phyloP scores from a whole-genome alignment of 2,888 invertebrate genomes.

The Crossocerus cetratus region DNA sequence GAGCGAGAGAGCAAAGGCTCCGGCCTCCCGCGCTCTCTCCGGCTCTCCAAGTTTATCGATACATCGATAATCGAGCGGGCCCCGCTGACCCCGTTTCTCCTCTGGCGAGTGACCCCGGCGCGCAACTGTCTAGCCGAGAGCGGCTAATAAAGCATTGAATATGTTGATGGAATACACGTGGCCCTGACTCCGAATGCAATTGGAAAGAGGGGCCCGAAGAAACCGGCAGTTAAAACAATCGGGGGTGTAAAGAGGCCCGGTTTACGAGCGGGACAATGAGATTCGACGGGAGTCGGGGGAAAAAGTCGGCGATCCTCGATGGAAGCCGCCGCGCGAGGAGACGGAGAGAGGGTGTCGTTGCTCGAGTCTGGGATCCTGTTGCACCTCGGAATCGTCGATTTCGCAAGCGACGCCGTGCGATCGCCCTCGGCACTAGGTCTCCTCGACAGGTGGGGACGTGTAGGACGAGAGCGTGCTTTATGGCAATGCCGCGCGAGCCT shows the following conservation, averaged over 20 bases:
- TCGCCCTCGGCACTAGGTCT: constrained; percentile 54
- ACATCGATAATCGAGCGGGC: constrained; percentile 50
- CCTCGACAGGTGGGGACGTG: constrained; percentile 73
- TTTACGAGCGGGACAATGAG: too few relatives aligned
- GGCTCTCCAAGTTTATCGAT: constrained; percentile 49
- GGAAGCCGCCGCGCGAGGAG: too few relatives aligned
- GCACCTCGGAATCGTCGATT: constrained; percentile 37
- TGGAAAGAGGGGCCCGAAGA: constrained; percentile 46
- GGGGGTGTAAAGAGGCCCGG: constrained; percentile 42
- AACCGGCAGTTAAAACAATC: constrained; percentile 53
- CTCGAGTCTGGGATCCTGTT: too few relatives aligned
- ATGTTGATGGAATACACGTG: constrained; percentile 57
- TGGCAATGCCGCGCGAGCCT: constrained; percentile 69
- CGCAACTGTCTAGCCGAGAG: constrained; percentile 39
- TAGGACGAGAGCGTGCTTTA: constrained; percentile 74
- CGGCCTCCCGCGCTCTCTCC: constrained; percentile 47
- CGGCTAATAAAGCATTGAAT: constrained; percentile 61
- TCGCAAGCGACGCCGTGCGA: constrained; percentile 61
- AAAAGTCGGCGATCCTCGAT: background rate
- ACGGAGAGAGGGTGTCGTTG: too few relatives aligned
- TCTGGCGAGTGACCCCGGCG: constrained; percentile 34
- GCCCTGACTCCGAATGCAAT: constrained; percentile 49
- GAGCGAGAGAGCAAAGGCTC: constrained; percentile 6
- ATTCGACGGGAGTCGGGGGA: constrained; percentile 10
- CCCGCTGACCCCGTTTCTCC: constrained; percentile 26